Base-by-base conservation (phyloP, 1,140 invertebrate genomes). In the Drosophila kanapiae region DNA sequence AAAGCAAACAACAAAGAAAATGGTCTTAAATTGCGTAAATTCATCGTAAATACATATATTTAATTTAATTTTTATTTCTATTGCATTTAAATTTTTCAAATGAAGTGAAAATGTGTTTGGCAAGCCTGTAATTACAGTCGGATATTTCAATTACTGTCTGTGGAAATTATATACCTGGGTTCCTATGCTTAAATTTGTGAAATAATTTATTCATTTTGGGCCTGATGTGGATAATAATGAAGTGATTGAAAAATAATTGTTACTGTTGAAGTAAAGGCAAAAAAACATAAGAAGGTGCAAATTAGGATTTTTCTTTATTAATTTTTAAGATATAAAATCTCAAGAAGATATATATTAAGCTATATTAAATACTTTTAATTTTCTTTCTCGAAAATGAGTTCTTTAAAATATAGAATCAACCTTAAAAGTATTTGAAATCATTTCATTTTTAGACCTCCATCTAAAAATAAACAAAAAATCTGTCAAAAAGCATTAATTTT, bases 21-120 rank as follows among this genome's bases (percentile, higher is more conserved):
- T 33, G 51, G 13, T 40, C 51, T 48, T 74, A 62, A 78, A 45
- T 78, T 78, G 75, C 75, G 74, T 68, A 77, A 77, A 77, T 45
- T 59, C 35, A 54, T 40, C 33, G 42, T 77, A 68, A 77, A 70
- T 51, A 62, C 57, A 78, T 58, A 77, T 61, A 74, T 80, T 85
- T 85, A 77, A 40, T 68, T 65, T 74, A 56, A 77, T 69, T 78
- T 59, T 45, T 72, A 83, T 78, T 70, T 86, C 42, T 69, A 76
- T 70, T 61, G 74, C 75, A 78, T 87, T 86, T 82, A 87, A 87
- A 86, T 86, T 59, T 59, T 47, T 38, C 49, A 77, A 77, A 77
- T 78, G 74, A 67, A 84, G 81, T 83, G 81, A 84, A 84, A 83
- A 82, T 82, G 67, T 62, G 74, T 49, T 45, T 56, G 53, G 54